Conservation (phyloP, 1,140 invertebrate genomes). For the Sarcophaga peregrina region DNA sequence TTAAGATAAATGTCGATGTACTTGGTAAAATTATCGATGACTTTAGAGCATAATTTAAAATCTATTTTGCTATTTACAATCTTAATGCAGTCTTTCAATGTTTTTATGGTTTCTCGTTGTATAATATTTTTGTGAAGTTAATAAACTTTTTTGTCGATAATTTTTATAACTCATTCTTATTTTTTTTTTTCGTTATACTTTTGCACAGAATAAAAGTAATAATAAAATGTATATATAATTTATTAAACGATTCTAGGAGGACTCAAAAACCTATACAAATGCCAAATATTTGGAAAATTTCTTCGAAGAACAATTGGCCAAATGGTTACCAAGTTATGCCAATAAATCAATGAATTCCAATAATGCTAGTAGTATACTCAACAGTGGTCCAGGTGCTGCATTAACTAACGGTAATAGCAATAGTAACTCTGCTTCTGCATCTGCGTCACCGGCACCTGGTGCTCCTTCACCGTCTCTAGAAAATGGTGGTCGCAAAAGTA, state of each 20-base stretch:
- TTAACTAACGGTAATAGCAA: slow-evolving; percentile 23
- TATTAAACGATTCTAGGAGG: slow-evolving; percentile 71
- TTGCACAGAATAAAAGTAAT: no score
- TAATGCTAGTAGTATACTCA: slow-evolving; percentile 36
- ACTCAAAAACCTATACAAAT: slow-evolving; percentile 84
- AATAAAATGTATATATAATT: no score
- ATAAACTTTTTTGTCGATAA: no score
- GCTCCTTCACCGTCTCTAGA: slow-evolving; percentile 25
- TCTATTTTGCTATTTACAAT: no score
- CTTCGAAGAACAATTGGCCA: slow-evolving; percentile 83
- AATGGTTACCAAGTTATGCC: slow-evolving; percentile 83
- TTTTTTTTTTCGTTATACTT: no score
- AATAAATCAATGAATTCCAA: slow-evolving; percentile 47
- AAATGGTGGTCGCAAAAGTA: slow-evolving; percentile 27
- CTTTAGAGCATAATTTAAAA: no score
- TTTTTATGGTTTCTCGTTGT: no score
- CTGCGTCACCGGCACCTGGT: slow-evolving; percentile 43
- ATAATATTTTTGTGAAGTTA: no score
- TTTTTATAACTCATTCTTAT: no score
- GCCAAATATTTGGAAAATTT: slow-evolving; percentile 87
- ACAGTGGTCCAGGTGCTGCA: slow-evolving; percentile 12
- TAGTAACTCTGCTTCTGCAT: slow-evolving; percentile 46
- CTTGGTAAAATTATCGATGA: no score
- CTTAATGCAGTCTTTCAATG: no score
- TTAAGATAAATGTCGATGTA: no score